Evolutionary conservation across 1,140 invertebrate species (phyloP), one percentile per base, ranked within the genome.

Genomic region (Drosophila carrolli): DNA sequence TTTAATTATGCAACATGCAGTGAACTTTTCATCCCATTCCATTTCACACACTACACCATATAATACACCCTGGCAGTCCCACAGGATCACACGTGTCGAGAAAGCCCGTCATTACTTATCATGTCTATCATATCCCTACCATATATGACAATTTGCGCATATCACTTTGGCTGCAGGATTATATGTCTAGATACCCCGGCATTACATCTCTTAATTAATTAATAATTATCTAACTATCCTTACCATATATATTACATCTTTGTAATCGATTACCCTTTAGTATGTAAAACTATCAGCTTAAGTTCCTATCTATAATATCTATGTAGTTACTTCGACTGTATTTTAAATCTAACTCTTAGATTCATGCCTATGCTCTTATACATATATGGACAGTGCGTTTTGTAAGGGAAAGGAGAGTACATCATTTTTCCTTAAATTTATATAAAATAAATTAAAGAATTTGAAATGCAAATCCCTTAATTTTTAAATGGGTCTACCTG

Each of bases 1-100:
- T 53, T 84, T 71, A 84, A 84, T 84, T 84, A 84, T 84, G 77
- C 81, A 84, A 84, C 46, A 40, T 35, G 54, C 46, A 41, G 47
- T 19, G 19, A 84, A 85, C 77, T 85, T 85, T 85, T 65, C 46
- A 73, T 23, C 29, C 29, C 29, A 6, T 32, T 67, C 41, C 32
- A 66, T 51, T 16, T 19, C 35, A 38, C 40, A 27, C 7, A 37
- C n/a, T 23, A 4, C 23, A 13, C 14, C 0, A 41, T 65, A 32
- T 29, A 38, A 7, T 27, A 19, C 10, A 14, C 38, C 19, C 5
- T 2, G 27, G 8, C 11, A 19, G 19, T 48, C 19, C 44, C 32
- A 0, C 5, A 27, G 57, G 16, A 59, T 38, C 41, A 53, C 50
- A 35, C 14, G 50, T 37, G 50, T 16, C 50, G 29, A 11, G 14